Conservation (phyloP, 2,797 vertebrate genomes). For the Diplodus puntazzo region DNA sequence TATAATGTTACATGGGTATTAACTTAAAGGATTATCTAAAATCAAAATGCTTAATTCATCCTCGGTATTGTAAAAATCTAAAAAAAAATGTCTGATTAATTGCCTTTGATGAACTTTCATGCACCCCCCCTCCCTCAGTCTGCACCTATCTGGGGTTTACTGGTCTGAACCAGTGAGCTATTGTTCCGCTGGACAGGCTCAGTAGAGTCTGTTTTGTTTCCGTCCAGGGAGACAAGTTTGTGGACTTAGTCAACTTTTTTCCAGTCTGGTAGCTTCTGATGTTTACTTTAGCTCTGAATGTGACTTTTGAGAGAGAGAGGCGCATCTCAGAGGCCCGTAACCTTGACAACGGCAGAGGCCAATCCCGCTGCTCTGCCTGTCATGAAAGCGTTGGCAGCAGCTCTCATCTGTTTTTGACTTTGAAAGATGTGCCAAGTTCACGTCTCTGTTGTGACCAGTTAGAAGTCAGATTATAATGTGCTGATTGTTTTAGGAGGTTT, state of each 20-base stretch:
- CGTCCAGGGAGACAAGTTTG: conserved; percentile 74
- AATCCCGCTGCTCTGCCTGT: conserved; percentile 53
- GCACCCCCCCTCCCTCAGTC: neutral
- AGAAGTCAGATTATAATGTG: conserved; percentile 12
- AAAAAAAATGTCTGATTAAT: conserved; percentile 10
- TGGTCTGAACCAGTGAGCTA: conserved; percentile 30
- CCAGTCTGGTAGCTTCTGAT: conserved; percentile 86
- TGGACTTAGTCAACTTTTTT: conserved; percentile 85
- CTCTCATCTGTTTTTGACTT: conserved; percentile 48
- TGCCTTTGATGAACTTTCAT: neutral
- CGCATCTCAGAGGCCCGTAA: conserved; percentile 68
- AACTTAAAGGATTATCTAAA: neutral
- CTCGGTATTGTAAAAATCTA: conserved; percentile 3
- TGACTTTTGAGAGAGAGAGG: conserved; percentile 80
- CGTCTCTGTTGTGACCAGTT: conserved; percentile 22
- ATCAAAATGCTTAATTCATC: neutral
- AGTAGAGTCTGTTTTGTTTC: conserved; percentile 74
- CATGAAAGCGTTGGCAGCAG: conserved; percentile 66
- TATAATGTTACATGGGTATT: neutral
- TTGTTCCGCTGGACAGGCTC: conserved; percentile 57
- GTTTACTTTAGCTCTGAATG: conserved; percentile 85
- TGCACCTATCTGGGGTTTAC: conserved; percentile 30
- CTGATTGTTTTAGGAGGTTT: neutral
- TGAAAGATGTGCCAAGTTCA: conserved; percentile 54
- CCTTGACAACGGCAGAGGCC: conserved; percentile 72